phyloP scores from a whole-genome alignment of 2,888 invertebrate species.

The Erebia palarica region DNA sequence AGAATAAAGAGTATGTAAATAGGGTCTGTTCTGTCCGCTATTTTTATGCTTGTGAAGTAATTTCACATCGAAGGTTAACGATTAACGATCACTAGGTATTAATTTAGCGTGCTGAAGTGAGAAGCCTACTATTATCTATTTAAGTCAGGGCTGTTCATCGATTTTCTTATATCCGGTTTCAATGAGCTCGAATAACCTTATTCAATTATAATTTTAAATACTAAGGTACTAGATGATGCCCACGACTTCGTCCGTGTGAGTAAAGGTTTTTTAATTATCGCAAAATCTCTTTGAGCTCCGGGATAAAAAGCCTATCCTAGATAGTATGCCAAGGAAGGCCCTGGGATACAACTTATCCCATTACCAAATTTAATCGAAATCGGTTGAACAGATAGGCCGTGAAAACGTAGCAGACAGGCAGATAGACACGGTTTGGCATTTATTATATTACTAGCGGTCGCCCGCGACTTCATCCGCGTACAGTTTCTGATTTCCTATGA shows the following conservation, averaged over 20 bases:
- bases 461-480: too few relatives aligned
- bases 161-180: not conserved
- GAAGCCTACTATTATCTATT: conserved; percentile 1
- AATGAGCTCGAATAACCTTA: not conserved
- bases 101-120: not conserved
- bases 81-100: not conserved
- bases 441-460: too few relatives aligned
- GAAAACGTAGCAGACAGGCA: not conserved
- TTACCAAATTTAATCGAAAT: too few relatives aligned
- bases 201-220: not conserved
- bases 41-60: not conserved
- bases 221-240: not conserved
- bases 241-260: not conserved
- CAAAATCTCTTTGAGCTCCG: too few relatives aligned
- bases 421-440: not conserved
- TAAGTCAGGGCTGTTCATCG: conserved; percentile 8
- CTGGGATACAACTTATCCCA: too few relatives aligned
- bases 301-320: too few relatives aligned
- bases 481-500: too few relatives aligned
- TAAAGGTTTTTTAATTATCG: not conserved
- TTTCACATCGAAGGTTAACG: not conserved
- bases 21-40: not conserved
- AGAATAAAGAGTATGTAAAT: too few relatives aligned
- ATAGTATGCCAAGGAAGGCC: too few relatives aligned
- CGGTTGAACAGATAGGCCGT: too few relatives aligned